Conservation (phyloP, 1,140 invertebrate species). For the Parasteatoda tepidariorum region DNA sequence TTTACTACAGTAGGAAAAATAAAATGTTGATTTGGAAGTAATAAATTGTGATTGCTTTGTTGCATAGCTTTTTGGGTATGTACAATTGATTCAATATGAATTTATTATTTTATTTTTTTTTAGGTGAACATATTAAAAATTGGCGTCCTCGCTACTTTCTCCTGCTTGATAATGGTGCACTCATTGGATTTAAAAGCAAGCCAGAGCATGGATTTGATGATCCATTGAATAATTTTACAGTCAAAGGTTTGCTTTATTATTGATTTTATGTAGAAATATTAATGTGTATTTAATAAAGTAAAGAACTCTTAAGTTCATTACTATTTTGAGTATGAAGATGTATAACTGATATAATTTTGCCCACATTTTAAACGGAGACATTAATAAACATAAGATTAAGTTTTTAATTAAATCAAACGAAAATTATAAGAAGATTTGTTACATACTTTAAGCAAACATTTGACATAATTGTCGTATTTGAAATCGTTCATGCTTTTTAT, state of each 20-base stretch:
- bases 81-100: no score
- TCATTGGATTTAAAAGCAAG: conserved; percentile 93
- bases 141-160: conserved; percentile 98
- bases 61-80: no score
- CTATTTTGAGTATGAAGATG: not conserved
- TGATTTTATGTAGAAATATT: no score
- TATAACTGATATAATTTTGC: not conserved
- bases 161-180: conserved; percentile 89
- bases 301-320: not conserved
- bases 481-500: no score
- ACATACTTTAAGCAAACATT: no score
- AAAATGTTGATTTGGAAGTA: no score
- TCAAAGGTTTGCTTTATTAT: conserved; percentile 74
- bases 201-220: conserved; percentile 84
- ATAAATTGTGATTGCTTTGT: no score
- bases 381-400: not conserved
- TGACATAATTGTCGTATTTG: no score
- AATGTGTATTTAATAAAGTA: no score
- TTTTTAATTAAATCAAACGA: no score
- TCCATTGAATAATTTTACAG: conserved; percentile 98
- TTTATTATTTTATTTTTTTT: conserved; percentile 26
- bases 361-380: not conserved
- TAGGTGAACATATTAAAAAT: conserved; percentile 93
- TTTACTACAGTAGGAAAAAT: no score
- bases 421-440: no score